Evolutionary conservation across 2,888 invertebrate genomes (phyloP), one percentile per base, ranked within the genome.

Genomic region (Antheraea yamamai): DNA sequence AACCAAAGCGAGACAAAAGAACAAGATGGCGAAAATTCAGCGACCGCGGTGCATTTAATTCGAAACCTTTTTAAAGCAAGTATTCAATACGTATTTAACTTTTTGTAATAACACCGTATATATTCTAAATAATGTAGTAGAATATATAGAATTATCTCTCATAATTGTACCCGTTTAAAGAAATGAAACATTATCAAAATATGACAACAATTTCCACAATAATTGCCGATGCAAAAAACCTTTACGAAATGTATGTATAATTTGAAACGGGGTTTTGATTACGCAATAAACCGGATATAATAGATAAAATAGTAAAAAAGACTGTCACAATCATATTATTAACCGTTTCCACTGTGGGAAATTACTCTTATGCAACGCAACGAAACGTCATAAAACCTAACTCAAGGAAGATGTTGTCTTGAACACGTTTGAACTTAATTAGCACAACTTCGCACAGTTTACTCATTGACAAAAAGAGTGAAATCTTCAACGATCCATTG

Each of bases 401-500:
- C 82, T 82, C 82, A 78, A 90, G 89, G 92, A 93, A 92, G 89
- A 88, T 81, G 82, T 80, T 82, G 82, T 88, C 85, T 85, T 83
- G 83, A 81, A 81, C 78, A 83, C 83, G 82, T 87, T 85, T 85
- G 82, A 80, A 84, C 87, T 85, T 88, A 92, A 93, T 93, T 92
- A 90, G 85, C 84, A 83, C 83, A 80, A 82, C 84, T 83, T 85
- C 82, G 83, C 84, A 85, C 81, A 82, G 84, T 82, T 82, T 80
- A 81, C 84, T 85, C 80, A 85, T 89, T 92, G 92, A 92, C 92
- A 94, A 94, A 94, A 94, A 92, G 90, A 93, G 94, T 92, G 94
- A 95, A 94, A 94, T 90, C 91, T 85, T 82, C 86, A 90, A 91
- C 89, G 85, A 88, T 81, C 90, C 79, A 94, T 95, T 95, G 94